These are phyloP conservation scores for Lapara coniferarum DNA, from an alignment of 2,888 invertebrate species.

Conservation along the genomic window DNA sequence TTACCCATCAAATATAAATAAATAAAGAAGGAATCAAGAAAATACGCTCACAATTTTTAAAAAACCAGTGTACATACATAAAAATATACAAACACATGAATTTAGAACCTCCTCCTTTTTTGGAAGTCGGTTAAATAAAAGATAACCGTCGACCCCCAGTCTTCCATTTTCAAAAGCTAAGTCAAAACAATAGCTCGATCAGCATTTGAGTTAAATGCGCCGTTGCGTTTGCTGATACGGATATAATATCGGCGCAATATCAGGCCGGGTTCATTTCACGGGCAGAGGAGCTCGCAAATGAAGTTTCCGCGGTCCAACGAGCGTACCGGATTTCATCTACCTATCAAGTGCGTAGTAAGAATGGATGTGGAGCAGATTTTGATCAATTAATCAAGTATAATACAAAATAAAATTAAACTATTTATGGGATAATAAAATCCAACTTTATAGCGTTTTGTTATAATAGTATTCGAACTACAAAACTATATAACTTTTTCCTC, in stretches of 20 bases:
- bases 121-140: neutral
- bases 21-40: too few species aligned
- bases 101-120: too few species aligned
- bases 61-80: too few species aligned
- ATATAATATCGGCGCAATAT: constrained; percentile 64
- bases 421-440: too few species aligned
- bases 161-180: neutral
- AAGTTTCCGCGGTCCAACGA: constrained; percentile 79
- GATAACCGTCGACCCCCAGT: neutral
- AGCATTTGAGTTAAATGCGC: constrained; percentile 46
- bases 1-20: neutral
- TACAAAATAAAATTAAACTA: too few species aligned
- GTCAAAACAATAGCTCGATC: constrained; percentile 40
- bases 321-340: constrained; percentile 45
- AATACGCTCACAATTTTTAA: too few species aligned
- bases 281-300: constrained; percentile 80
- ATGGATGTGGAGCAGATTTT: constrained; percentile 50
- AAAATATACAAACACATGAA: too few species aligned
- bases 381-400: neutral
- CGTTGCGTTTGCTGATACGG: constrained; percentile 45
- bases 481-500: too few species aligned
- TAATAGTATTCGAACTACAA: too few species aligned
- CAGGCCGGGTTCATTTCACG: constrained; percentile 82
- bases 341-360: constrained; percentile 30
- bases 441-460: too few species aligned